Conservation (phyloP, 2,797 vertebrate genomes). For the Darevskia nairensis region DNA sequence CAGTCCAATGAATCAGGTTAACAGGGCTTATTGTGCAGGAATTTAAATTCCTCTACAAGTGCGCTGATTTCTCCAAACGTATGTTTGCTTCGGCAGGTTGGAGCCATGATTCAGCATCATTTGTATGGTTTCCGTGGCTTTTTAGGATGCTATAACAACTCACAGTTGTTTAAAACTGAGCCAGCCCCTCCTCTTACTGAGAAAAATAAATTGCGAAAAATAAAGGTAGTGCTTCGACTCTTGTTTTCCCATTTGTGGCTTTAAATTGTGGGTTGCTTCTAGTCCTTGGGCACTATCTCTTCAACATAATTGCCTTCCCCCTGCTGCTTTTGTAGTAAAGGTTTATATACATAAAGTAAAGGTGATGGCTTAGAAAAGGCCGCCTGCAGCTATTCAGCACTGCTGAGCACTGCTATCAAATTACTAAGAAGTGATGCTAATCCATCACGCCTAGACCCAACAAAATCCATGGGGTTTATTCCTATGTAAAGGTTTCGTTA, state of each 20-base stretch:
- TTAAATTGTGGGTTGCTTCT: conserved; percentile 43
- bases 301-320: conserved; percentile 55
- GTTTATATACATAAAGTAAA: conserved; percentile 38
- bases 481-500: not conserved
- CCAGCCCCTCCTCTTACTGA: conserved; percentile 36
- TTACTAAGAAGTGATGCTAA: conserved; percentile 3
- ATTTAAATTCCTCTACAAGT: not conserved
- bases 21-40: not conserved
- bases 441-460: not conserved
- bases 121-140: not conserved
- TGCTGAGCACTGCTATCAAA: conserved; percentile 12
- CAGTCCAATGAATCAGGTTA: not conserved
- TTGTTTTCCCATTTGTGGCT: conserved; percentile 45
- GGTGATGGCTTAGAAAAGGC: conserved; percentile 44
- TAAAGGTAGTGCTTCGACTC: conserved; percentile 47
- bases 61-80: not conserved
- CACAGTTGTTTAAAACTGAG: conserved; percentile 3
- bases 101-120: not conserved
- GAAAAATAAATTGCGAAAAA: conserved; percentile 57
- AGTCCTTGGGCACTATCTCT: conserved; percentile 43
- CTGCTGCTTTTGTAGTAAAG: conserved; percentile 38
- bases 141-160: conserved; percentile 17
- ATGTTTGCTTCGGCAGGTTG: conserved; percentile 14
- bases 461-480: not conserved
- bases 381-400: conserved; percentile 29